phyloP scores from a whole-genome alignment of 2,888 invertebrate species.

The Marasmarcha lunaedactyla region DNA sequence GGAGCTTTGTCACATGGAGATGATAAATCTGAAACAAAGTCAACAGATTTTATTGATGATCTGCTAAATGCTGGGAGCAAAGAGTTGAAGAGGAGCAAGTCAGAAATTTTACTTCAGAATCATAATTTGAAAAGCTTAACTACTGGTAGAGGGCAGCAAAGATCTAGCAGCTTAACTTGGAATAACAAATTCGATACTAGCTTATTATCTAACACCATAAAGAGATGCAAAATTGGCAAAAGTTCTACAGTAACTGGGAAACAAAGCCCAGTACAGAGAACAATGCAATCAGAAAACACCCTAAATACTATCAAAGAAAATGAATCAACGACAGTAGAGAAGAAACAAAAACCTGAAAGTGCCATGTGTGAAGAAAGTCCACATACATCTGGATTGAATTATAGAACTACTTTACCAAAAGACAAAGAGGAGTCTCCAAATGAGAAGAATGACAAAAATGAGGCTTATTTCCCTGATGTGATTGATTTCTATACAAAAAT shows the following conservation, averaged over 20 bases:
- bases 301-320: conserved; percentile 45
- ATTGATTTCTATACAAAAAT: conserved; percentile 68
- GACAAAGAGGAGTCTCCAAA: conserved; percentile 39
- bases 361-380: conserved; percentile 45
- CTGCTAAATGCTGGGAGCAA: conserved; percentile 63
- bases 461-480: conserved; percentile 57
- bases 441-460: conserved; percentile 48
- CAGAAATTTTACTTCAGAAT: conserved; percentile 70
- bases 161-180: conserved; percentile 77
- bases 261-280: conserved; percentile 49
- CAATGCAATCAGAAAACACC: conserved; percentile 32
- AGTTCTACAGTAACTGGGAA: conserved; percentile 53
- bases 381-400: conserved; percentile 57
- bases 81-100: conserved; percentile 75
- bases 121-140: conserved; percentile 59
- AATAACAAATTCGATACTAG: conserved; percentile 77
- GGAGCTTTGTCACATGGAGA: conserved; percentile 53
- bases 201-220: conserved; percentile 71
- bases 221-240: conserved; percentile 75
- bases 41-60: conserved; percentile 70
- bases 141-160: conserved; percentile 70
- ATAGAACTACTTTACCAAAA: conserved; percentile 46
- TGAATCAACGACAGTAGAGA: conserved; percentile 31
- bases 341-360: conserved; percentile 43
- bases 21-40: conserved; percentile 59